phyloP scores from a whole-genome alignment of 2,888 invertebrate species.

The Coremacera marginata region DNA sequence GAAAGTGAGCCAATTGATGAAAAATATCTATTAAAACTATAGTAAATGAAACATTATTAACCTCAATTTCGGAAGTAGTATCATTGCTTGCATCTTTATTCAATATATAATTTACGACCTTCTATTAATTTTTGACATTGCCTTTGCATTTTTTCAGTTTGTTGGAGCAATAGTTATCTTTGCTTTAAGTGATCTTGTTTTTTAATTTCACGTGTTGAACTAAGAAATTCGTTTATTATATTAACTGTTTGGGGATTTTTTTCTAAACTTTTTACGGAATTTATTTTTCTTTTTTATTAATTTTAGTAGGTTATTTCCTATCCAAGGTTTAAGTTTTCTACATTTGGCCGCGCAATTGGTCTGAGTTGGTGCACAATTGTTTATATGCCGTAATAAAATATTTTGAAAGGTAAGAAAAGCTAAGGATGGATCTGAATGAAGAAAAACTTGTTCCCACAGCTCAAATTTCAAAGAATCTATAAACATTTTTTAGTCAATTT shows the following conservation, averaged over 20 bases:
- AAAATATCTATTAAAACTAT: slow-evolving; percentile 9
- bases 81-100: slow-evolving; percentile 14
- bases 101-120: slow-evolving; percentile 22
- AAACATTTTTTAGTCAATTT: no score
- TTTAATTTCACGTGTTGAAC: slow-evolving; percentile 11
- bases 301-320: no score
- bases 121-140: slow-evolving; percentile 31
- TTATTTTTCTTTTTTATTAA: no score
- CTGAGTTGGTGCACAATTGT: no score
- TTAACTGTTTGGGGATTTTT: neutral
- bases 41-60: slow-evolving; percentile 10
- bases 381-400: no score
- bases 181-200: neutral
- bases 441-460: no score
- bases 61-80: slow-evolving; percentile 26
- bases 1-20: neutral
- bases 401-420: no score
- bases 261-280: no score
- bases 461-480: no score
- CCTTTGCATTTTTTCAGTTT: slow-evolving; percentile 21
- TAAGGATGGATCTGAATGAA: no score
- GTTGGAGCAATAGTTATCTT: slow-evolving; percentile 28
- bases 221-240: slow-evolving; percentile 5
- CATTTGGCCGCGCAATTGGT: no score
- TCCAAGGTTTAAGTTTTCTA: no score